Percentiles rank a stretch among this genome's conserved stretches.
phyloP scores from a whole-genome alignment of 2,888 invertebrate genomes.

The Oligia latruncula region DNA sequence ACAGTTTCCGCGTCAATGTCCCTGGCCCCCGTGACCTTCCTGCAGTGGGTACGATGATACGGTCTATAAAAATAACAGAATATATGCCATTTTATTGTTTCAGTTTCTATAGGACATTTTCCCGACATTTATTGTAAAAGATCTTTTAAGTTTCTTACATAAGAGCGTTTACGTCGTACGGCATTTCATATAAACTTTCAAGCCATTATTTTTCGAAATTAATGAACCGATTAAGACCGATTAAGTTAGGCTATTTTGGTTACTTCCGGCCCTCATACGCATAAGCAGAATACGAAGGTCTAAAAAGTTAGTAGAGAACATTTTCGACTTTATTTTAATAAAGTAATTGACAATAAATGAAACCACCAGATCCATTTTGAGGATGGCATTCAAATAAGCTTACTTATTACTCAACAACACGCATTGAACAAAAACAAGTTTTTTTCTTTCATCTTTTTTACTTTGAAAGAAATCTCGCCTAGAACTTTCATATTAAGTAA shows the following conservation, averaged over 20 bases:
- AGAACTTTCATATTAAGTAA: slow-evolving; percentile 28
- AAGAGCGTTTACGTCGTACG: no score
- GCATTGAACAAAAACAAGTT: neutral
- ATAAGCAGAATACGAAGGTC: no score
- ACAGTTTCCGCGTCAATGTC: no score
- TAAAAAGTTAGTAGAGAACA: no score
- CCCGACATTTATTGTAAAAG: neutral
- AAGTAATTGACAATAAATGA: neutral
- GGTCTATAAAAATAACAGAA: neutral
- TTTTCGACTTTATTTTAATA: neutral
- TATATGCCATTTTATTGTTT: neutral
- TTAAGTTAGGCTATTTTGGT: no score
- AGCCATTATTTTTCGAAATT: no score
- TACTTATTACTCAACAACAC: neutral
- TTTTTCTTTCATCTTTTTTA: neutral
- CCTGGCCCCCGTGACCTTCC: neutral
- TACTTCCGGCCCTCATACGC: no score
- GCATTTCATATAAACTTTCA: no score
- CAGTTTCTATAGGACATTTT: neutral
- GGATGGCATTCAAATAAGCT: slow-evolving; percentile 9
- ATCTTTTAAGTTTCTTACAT: no score
- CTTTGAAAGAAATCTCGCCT: neutral
- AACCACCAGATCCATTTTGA: neutral
- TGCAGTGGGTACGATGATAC: neutral
- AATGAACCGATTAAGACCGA: no score